Base-by-base conservation (phyloP, 2,113 vertebrate species). In the Hippocampus mohnikei region DNA sequence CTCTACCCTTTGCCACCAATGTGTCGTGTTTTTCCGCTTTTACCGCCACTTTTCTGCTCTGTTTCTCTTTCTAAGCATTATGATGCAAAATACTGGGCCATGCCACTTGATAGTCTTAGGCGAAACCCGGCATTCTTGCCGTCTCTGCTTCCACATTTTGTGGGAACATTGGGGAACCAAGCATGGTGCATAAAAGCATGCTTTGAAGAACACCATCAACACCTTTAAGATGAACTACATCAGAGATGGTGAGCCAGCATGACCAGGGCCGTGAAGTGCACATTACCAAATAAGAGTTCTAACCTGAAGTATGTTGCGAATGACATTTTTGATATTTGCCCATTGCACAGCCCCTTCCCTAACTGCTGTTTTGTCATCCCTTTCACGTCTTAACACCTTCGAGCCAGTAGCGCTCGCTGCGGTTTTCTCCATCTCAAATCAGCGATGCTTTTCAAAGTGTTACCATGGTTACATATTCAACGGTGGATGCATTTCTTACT, bases 391-490 rank as follows among this genome's bases (percentile, higher is more conserved):
- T 41, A 23, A 40, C 61, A 41, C 11, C n/a, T 13, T 42, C 8
- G 13, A 23, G 40, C 41, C 40, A 15, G 61, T 2, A 15, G 61
- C 13, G 37, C 60, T n/a, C 20, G 60, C 60, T 40, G 59, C 59
- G 21, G 50, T 53, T 61, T 29, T 64, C 41, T 44, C 23, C 62
- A 25, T 44, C 62, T 65, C 13, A 46, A 65, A 61, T 8, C 59
- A 61, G 33, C 33, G 21, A 15, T 8, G 29, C 7, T 62, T 10
- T 62, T 59, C 15, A 40, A 46, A 16, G 18, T 18, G 23, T 65
- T 65, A 42, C 63, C 42, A 65, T 65, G 63, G 63, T 65, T 65
- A 48, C 63, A 23, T 21, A n/a, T 16, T 44, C 16, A 23, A 20
- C 9, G 33, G 8, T 2, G 29, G 60, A 7, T 44, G 63, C 46